These are phyloP conservation scores for Paracentrotus lividus DNA, from an alignment of 53 echinoderm and acorn worm species.

Conservation along the genomic window DNA sequence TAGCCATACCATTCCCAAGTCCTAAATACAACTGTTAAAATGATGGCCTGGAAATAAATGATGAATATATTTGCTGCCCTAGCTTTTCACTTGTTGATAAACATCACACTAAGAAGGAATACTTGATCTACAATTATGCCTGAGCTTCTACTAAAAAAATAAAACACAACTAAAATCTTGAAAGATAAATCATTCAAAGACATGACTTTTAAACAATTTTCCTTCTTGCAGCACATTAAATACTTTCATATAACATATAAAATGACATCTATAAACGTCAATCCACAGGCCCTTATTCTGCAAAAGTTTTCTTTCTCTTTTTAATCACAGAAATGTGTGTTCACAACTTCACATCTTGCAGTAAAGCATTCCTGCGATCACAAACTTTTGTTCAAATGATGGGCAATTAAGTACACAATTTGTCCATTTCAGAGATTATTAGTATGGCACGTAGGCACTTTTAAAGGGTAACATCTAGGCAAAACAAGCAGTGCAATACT, in stretches of 20 bases:
- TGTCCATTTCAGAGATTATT: slow-evolving; percentile 43
- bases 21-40: no score
- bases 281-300: not conserved
- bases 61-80: not conserved
- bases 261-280: no score
- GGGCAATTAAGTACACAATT: slow-evolving; percentile 1
- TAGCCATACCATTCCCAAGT: no score
- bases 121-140: not conserved
- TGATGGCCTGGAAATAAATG: not conserved
- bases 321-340: not conserved
- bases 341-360: not conserved
- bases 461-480: not conserved
- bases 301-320: not conserved
- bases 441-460: slow-evolving; percentile 31
- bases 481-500: not conserved
- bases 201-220: not conserved
- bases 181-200: not conserved
- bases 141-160: not conserved
- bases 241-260: not conserved
- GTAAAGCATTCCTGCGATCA: not conserved
- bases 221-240: not conserved
- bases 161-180: not conserved
- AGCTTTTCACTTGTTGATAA: not conserved
- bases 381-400: not conserved
- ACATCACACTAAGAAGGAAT: not conserved